Percentiles rank a stretch among this genome's conserved stretches.
Evolutionary conservation across 2,113 vertebrate species (phyloP).

Genomic region (Pterocles orientalis): DNA sequence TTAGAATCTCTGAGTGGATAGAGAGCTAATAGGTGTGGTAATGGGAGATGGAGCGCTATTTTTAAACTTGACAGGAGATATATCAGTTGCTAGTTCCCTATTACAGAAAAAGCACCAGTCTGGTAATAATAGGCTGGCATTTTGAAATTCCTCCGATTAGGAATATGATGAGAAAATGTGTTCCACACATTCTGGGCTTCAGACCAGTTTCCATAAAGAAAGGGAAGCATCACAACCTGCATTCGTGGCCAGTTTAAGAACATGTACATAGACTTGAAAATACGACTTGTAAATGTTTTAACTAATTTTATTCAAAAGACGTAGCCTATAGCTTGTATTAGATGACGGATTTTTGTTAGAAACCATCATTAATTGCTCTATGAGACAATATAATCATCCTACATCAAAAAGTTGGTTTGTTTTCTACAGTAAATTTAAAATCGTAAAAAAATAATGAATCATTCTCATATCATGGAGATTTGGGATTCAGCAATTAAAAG

Average conservation of each 20-base stretch:
- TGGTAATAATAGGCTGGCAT: slow-evolving; percentile 69
- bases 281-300: neutral
- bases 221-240: too few species aligned
- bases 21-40: slow-evolving; percentile 67
- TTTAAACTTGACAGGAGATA: slow-evolving; percentile 75
- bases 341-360: neutral
- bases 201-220: neutral
- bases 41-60: slow-evolving; percentile 71
- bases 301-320: neutral
- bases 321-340: neutral
- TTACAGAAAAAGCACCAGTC: slow-evolving; percentile 71
- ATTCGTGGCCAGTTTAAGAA: neutral
- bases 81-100: slow-evolving; percentile 74
- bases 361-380: neutral
- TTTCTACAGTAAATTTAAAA: neutral
- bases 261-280: neutral
- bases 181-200: neutral
- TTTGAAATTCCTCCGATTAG: slow-evolving; percentile 55
- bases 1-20: slow-evolving; percentile 61
- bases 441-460: neutral
- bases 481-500: neutral
- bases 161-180: slow-evolving; percentile 42
- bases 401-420: slow-evolving; percentile 18
- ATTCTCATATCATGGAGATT: neutral
- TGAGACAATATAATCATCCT: neutral